These are phyloP conservation scores for Lamellibrachia columna DNA, from an alignment of 2,888 invertebrate species.

Conservation along the genomic window DNA sequence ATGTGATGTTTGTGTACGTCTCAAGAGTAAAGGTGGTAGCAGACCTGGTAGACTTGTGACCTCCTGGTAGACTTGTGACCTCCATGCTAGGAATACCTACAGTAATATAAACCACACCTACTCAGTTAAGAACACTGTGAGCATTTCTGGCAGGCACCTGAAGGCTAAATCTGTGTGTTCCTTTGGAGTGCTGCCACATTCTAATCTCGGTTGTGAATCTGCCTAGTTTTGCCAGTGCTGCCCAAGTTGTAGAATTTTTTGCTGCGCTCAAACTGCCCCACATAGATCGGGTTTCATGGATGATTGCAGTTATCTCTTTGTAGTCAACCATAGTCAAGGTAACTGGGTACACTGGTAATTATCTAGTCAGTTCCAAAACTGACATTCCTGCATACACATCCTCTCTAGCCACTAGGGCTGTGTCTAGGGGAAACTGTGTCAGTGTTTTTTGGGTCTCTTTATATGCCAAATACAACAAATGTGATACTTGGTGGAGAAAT, in stretches of 20 bases:
- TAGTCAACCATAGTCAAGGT: not conserved
- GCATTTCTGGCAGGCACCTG: slow-evolving; percentile 5
- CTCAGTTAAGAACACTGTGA: not conserved
- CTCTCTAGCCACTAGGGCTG: not conserved
- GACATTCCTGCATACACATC: not conserved
- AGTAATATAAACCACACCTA: not conserved
- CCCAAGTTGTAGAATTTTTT: not conserved
- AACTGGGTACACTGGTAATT: not conserved
- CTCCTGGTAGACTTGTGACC: not conserved
- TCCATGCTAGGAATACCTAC: not conserved
- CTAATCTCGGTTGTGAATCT: not conserved
- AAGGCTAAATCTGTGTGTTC: not conserved
- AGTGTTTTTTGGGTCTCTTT: not conserved
- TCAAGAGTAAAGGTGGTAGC: not conserved
- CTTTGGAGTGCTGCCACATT: not conserved
- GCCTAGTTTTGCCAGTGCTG: not conserved
- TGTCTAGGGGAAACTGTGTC: too few species aligned
- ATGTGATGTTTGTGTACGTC: not conserved
- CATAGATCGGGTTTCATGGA: not conserved
- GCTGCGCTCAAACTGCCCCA: not conserved
- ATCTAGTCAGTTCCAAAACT: not conserved
- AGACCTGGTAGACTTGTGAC: not conserved
- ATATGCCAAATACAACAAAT: not conserved
- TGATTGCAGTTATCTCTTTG: not conserved
- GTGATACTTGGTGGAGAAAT: not conserved